Base-by-base conservation (phyloP, 2,888 invertebrate genomes). In the Laothoe populi region DNA sequence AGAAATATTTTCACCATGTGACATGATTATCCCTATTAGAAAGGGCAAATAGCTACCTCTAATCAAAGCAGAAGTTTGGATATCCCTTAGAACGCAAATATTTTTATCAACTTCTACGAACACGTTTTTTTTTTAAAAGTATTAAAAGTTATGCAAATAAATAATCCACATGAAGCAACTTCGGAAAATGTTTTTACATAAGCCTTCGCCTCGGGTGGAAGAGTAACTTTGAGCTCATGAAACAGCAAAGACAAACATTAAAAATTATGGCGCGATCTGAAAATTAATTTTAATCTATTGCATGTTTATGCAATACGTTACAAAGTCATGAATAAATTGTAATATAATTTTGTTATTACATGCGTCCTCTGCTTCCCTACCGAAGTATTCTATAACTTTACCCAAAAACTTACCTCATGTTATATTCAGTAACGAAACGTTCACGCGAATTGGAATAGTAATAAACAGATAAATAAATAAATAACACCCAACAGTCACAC, bases 121-220 rank as follows among this genome's bases (percentile, higher is more conserved):
- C 68, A 71, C 71, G 71, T 69, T 60, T 67, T 71, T 73, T n/a
- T 73, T 74, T 70, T 72, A 71, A 69, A 67, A 69, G 65, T 70
- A 75, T 75, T 78, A 78, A 73, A 73, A 71, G 73, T 74, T 73
- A 77, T 76, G 78, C 73, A 75, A 79, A 81, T 77, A 69, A 66
- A 62, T 63, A 74, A 77, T 73, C 66, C 70, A 70, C 73, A 77
- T 73, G 68, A 66, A 66, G 61, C 70, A 75, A 75, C 11, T 53
- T 53, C 2, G 19, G 16, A 31, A 71, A 69, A 67, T 66, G 63
- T 63, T 72, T 72, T 70, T 67, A 65, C 67, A 69, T 75, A 69
- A 68, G 68, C 68, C 64, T 67, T 62, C 31, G 31, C 16, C 13
- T 38, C 10, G 53, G 11, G 31, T 19, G 3, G 31, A 31, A 35